Evolutionary conservation across 1,140 invertebrate species (phyloP).

Genomic region (Phocides pigmalion): DNA sequence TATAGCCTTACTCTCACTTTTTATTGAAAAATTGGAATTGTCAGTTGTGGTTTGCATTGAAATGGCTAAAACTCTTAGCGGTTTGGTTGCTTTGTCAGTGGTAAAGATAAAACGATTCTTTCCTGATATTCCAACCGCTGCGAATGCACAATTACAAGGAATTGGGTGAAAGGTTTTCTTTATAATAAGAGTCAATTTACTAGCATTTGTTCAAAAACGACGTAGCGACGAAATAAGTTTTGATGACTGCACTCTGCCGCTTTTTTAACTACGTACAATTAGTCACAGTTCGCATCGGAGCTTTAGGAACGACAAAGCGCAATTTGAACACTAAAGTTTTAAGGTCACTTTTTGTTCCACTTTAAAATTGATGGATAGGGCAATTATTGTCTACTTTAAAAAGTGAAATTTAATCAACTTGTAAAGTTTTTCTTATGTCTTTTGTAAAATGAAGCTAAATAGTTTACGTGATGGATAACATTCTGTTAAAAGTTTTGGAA

Average conservation of each 20-base stretch:
- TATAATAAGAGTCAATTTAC: constrained; percentile 52
- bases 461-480: neutral
- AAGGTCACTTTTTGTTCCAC: constrained; percentile 24
- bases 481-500: neutral
- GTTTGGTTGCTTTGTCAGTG: constrained; percentile 35
- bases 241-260: constrained; percentile 40
- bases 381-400: neutral
- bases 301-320: constrained; percentile 23
- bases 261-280: constrained; percentile 45
- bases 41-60: constrained; percentile 33
- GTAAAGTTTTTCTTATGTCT: neutral
- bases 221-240: constrained; percentile 7
- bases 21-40: constrained; percentile 20
- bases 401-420: constrained; percentile 16
- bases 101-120: constrained; percentile 30
- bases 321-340: constrained; percentile 20
- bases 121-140: constrained; percentile 38
- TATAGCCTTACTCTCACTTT: constrained; percentile 33
- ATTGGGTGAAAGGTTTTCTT: constrained; percentile 58
- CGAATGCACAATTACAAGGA: constrained; percentile 45
- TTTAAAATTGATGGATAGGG: constrained; percentile 12
- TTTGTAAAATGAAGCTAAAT: constrained; percentile 1
- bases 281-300: constrained; percentile 32
- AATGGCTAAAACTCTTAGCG: constrained; percentile 35
- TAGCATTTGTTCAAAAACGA: constrained; percentile 46